A percentile compares a stretch with the other conserved stretches of the same genome.
Evolutionary conservation across 2,888 invertebrate genomes (phyloP).

Genomic region (Philereme vetulata): DNA sequence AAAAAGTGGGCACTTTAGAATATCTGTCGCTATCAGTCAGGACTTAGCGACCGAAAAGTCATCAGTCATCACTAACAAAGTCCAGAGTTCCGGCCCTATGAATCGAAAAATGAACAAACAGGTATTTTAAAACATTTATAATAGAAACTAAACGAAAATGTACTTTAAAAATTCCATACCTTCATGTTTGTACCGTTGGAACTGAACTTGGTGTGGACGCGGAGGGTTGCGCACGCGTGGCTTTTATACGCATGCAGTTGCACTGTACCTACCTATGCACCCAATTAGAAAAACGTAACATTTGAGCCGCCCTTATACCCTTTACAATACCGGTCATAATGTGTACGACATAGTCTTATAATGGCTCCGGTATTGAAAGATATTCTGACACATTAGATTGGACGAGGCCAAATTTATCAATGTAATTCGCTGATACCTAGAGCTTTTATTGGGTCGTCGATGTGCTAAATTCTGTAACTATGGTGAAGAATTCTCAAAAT

Average conservation of each 20-base stretch:
- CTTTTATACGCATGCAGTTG: conserved; percentile 65
- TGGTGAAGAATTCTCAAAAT: too few species aligned
- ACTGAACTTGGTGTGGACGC: conserved; percentile 62
- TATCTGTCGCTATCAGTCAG: too few species aligned
- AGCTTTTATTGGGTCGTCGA: conserved; percentile 9
- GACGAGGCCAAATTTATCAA: conserved; percentile 28
- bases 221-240: conserved; percentile 56
- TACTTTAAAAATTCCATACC: conserved; percentile 52
- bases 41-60: too few species aligned
- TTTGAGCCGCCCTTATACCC: conserved; percentile 61
- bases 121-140: too few species aligned
- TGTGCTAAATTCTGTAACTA: conserved; percentile 6
- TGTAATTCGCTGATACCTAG: conserved; percentile 32
- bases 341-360: conserved; percentile 23
- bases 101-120: too few species aligned
- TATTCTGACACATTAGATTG: conserved; percentile 28
- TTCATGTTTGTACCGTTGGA: conserved; percentile 67
- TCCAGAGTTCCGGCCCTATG: too few species aligned
- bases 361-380: conserved; percentile 12
- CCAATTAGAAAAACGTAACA: conserved; percentile 62
- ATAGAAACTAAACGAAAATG: too few species aligned
- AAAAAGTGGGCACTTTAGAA: too few species aligned
- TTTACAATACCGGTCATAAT: conserved; percentile 54
- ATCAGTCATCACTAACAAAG: too few species aligned
- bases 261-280: conserved; percentile 45